Conservation (phyloP, 2,888 invertebrate genomes). For the Agelastica alni region DNA sequence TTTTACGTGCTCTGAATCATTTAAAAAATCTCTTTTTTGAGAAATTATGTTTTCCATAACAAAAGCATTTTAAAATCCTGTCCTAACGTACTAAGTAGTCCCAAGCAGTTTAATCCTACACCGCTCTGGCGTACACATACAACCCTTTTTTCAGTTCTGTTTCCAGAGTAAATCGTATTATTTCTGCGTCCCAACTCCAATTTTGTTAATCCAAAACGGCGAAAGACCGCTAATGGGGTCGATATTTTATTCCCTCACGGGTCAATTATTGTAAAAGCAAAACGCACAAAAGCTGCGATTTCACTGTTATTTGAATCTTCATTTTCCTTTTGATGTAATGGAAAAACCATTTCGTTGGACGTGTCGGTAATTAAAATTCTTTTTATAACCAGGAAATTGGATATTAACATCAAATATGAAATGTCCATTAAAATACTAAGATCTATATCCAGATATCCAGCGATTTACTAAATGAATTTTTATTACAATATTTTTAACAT, state of each 20-base stretch:
- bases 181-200: background rate
- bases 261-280: background rate
- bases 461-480: no score
- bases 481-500: no score
- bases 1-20: no score
- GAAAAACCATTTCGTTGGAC: background rate
- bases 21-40: no score
- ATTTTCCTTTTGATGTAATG: background rate
- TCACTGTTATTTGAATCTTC: background rate
- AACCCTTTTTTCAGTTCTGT: background rate
- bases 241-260: background rate
- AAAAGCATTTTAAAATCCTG: no score
- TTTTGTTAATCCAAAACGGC: background rate
- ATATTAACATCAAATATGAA: no score
- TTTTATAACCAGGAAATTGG: no score
- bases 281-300: background rate
- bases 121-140: background rate
- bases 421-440: no score
- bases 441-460: no score
- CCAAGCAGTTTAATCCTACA: no score
- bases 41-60: no score
- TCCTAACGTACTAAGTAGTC: no score
- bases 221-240: background rate
- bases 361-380: background rate
- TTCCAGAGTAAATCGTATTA: background rate